Base-by-base conservation (phyloP, 2,113 vertebrate species). In the Gallinago jamesoni region DNA sequence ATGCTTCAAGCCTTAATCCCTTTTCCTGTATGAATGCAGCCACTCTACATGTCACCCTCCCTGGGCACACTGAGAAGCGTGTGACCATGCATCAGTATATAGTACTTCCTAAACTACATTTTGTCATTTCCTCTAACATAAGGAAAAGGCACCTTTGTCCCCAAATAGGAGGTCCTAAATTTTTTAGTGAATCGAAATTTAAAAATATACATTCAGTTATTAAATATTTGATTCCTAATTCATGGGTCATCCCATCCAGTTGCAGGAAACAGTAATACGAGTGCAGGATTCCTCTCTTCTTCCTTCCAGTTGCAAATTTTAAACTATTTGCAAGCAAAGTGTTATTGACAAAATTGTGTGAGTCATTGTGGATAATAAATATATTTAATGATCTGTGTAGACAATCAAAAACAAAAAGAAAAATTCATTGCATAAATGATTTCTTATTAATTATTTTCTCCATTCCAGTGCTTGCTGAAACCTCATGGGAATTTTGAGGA, bases 371-470 rank as follows among this genome's bases (percentile, higher is more conserved):
- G 70, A 50, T 94, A 94, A 92, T 84, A 85, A 97, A 95, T 89
- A 81, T 62, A 86, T 91, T 92, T 93, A 91, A 91, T 91, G 90
- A 89, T 96, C 69, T 87, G 79, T 84, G 77, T 37, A 92, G 83
- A 93, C 25, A 77, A 48, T 92, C 73, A 76, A 33, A 93, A 95
- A 84, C 55, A 94, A 94, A 86, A 94, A 74, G 79, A 96, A 97
- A 95, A 93, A 92, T 70, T 73, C 6, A 55, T 77, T 83, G 70
- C 74, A 78, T 67, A 89, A 87, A 67, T 78, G 33, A 85, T 93
- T 94, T 91, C 59, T 91, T 84, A 62, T 95, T 93, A 95, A 93
- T 93, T 90, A 84, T 89, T 93, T 93, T 25, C 55, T 92, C 33
- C 18, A 19, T 85, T 82, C 41, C 45, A 77, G 62, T 63, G 43